phyloP scores from a whole-genome alignment of 35 echinoderm and acorn worm species.

The Lytechinus variegatus region DNA sequence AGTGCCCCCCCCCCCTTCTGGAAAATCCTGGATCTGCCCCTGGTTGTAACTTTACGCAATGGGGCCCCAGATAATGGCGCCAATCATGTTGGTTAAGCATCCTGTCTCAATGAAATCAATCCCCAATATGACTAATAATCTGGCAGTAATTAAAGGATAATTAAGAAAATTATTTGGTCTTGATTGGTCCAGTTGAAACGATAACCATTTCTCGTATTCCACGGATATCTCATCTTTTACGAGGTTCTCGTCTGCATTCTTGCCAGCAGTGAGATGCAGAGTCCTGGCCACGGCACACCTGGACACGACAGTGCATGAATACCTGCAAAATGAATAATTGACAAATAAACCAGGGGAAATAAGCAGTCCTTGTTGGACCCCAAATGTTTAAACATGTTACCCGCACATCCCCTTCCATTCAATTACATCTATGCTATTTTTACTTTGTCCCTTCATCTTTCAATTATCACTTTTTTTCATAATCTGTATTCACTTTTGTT shows the following conservation, averaged over 20 bases:
- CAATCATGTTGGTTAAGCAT: no score
- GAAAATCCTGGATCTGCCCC: no score
- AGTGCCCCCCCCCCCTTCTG: no score
- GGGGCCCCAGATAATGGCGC: no score
- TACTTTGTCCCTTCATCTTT: neutral
- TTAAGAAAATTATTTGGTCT: neutral
- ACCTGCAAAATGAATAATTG: neutral
- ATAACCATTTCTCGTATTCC: neutral
- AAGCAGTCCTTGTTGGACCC: no score
- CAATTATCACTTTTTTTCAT: neutral
- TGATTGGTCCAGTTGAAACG: constrained; percentile 24
- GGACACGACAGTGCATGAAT: constrained; percentile 44
- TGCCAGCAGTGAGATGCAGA: neutral
- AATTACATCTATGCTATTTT: neutral
- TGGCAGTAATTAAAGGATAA: no score
- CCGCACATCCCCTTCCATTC: neutral
- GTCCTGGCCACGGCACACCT: constrained; percentile 15
- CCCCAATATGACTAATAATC: no score
- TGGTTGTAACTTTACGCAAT: no score
- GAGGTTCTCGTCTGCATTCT: neutral
- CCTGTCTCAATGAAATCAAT: no score
- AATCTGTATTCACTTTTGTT: no score
- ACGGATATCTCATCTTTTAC: neutral
- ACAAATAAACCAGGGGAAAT: neutral
- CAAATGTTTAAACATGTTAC: no score